Conservation (phyloP, 2,113 vertebrate genomes). For the Kryptolebias marmoratus region DNA sequence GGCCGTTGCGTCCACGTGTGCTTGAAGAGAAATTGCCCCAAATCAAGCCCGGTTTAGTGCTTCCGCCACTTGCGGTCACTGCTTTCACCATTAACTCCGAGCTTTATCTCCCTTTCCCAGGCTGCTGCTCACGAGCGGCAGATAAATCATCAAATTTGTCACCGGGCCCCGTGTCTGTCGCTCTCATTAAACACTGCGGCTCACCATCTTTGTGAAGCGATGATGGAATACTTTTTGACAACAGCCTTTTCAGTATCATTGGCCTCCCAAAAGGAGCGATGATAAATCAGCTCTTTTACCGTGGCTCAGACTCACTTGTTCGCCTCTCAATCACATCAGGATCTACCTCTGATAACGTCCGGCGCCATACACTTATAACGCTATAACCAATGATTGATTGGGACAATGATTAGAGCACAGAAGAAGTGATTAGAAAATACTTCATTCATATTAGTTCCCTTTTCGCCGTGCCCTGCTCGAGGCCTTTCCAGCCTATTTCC, state of each 20-base stretch:
- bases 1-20: conserved; percentile 37
- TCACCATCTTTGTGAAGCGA: conserved; percentile 43
- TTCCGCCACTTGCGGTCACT: conserved; percentile 31
- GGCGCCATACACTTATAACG: conserved; percentile 31
- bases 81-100: conserved; percentile 27
- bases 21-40: conserved; percentile 60
- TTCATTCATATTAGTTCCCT: conserved; percentile 71
- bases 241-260: conserved; percentile 36
- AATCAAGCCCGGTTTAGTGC: conserved; percentile 43
- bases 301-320: conserved; percentile 32
- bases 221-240: conserved; percentile 55
- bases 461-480: conserved; percentile 50
- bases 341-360: conserved; percentile 56
- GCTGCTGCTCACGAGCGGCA: conserved; percentile 32
- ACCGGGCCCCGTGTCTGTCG: conserved; percentile 35
- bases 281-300: conserved; percentile 51
- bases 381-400: conserved; percentile 64
- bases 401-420: conserved; percentile 53
- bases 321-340: conserved; percentile 52
- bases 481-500: conserved; percentile 79
- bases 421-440: conserved; percentile 70
- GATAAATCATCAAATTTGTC: conserved; percentile 63
- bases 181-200: conserved; percentile 47
- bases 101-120: conserved; percentile 57
- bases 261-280: conserved; percentile 39